Evolutionary conservation across 2,113 vertebrate species (phyloP).

Genomic region (Salvator merianae): DNA sequence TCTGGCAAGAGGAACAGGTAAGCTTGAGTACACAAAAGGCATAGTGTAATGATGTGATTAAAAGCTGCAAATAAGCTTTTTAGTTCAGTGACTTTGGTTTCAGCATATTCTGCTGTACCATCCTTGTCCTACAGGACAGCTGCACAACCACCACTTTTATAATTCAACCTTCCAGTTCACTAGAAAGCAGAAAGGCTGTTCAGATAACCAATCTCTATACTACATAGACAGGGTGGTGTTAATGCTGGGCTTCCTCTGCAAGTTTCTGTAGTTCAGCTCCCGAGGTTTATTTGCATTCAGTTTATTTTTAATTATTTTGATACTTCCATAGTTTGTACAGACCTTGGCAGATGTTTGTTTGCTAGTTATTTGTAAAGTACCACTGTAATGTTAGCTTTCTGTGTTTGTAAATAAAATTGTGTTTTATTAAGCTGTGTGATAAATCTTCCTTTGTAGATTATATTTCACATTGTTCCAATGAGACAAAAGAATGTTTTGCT

Average conservation of each 20-base stretch:
- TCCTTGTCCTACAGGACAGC: not conserved
- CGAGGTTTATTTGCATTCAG: conserved; percentile 19
- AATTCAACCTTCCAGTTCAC: not conserved
- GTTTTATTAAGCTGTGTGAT: conserved; percentile 62
- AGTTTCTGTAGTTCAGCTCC: conserved; percentile 50
- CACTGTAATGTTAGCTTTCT: conserved; percentile 42
- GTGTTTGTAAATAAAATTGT: conserved; percentile 79
- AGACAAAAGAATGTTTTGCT: not conserved
- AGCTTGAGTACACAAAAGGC: not conserved
- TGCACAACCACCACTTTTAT: not conserved
- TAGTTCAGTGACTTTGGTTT: not conserved
- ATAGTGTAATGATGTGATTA: not conserved
- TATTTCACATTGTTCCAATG: not conserved
- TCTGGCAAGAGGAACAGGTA: not conserved
- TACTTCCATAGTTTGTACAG: conserved; percentile 67
- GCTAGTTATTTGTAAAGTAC: conserved; percentile 61
- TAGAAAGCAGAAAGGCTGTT: not conserved
- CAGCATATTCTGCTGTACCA: not conserved
- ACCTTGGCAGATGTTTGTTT: conserved; percentile 47
- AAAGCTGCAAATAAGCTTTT: not conserved
- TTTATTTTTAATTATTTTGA: conserved; percentile 33
- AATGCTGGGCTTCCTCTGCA: conserved; percentile 3
- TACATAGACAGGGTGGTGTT: not conserved
- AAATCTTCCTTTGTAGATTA: not conserved
- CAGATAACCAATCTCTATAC: not conserved